Conservation (phyloP, 2,797 vertebrate genomes). For the Sebastiscus tertius region DNA sequence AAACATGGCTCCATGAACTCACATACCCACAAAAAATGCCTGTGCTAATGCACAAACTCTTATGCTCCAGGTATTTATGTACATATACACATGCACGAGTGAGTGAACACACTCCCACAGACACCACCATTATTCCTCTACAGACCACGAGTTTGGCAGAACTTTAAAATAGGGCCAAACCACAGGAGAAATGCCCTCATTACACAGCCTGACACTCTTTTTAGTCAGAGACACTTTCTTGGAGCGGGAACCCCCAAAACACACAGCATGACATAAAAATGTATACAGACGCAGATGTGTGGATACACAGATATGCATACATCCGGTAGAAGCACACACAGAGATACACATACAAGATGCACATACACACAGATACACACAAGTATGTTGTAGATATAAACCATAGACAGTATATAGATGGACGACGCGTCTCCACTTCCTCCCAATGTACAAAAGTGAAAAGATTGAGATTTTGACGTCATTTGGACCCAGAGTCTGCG, state of each 20-base stretch:
- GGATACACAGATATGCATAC: slow-evolving; percentile 5
- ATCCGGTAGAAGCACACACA: neutral
- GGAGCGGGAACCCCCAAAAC: slow-evolving; percentile 28
- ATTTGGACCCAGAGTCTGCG: too few species aligned
- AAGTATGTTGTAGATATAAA: neutral
- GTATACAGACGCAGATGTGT: slow-evolving; percentile 15
- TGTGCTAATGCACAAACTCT: neutral
- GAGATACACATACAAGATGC: neutral
- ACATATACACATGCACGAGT: neutral
- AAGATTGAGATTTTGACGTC: too few species aligned
- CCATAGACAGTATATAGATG: too few species aligned
- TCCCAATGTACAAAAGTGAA: too few species aligned
- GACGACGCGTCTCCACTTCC: too few species aligned
- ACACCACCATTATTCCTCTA: slow-evolving; percentile 11
- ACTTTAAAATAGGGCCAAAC: slow-evolving; percentile 63
- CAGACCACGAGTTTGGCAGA: slow-evolving; percentile 38
- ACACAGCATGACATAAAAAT: slow-evolving; percentile 14
- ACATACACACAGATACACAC: neutral
- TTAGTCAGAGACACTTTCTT: slow-evolving; percentile 43
- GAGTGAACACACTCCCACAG: neutral
- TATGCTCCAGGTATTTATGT: neutral
- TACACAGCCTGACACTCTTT: slow-evolving; percentile 58
- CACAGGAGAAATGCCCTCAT: slow-evolving; percentile 71
- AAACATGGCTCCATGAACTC: neutral
- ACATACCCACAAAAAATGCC: neutral